Base-by-base conservation (phyloP, 2,113 vertebrate species). In the Oncorhynchus clarkii region DNA sequence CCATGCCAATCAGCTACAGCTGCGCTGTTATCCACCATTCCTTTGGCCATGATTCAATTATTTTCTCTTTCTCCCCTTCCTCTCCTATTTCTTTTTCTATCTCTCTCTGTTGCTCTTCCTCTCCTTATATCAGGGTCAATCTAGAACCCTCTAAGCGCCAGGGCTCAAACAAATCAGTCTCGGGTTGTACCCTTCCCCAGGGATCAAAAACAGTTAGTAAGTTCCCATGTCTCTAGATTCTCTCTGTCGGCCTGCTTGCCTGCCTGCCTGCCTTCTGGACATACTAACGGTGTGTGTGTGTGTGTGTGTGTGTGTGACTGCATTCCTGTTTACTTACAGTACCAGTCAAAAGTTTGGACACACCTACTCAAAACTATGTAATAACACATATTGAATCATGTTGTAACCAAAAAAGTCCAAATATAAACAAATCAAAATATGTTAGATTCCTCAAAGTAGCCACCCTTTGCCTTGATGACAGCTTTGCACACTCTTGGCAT, bases 171-270 rank as follows among this genome's bases (percentile, higher is more conserved):
- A 95, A 96, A 93, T 96, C 96, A 80, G 96, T 98, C 82, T 97
- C 96, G 87, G 96, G 96, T 90, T 94, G 95, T 89, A 94, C 96
- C 93, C 94, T 97, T 91, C 95, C 96, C 87, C 96, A 97, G 95
- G 96, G 96, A 96, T 95, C 96, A 94, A 98, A 97, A 93, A 97
- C 93, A 92, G 94, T 98, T 97, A 96, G 96, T 98, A 97, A 98
- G 96, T 89, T 92, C 80, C 90, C 85, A 75, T 89, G 89, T 88
- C 85, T 92, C 85, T 77, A 20, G 84, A 88, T 92, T 85, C 81
- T 83, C 16, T 78, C 84, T 69, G 87, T 87, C 88, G 90, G 80
- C 79, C 86, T 88, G 85, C 62, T 39, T 74, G 72, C 54, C 67
- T 51, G 78, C 48, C 75, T 72, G 12, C 60, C 8, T 75, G 14